Conservation (phyloP, 2,113 vertebrate genomes). For the Thermophis baileyi region DNA sequence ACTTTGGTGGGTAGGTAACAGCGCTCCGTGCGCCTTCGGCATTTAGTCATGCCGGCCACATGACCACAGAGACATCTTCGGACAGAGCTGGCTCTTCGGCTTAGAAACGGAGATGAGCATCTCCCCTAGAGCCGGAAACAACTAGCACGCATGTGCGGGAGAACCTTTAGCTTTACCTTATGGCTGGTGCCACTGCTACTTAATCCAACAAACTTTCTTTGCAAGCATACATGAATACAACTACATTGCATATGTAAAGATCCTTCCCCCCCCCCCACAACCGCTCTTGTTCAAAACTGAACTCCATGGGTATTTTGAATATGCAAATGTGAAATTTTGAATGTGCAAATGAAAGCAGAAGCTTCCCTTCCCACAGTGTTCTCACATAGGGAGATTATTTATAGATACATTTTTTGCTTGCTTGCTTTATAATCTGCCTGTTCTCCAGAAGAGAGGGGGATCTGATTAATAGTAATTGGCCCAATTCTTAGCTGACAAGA, state of each 20-base stretch:
- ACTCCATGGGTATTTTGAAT: background rate
- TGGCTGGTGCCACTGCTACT: background rate
- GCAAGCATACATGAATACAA: background rate
- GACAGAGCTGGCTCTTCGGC: too few relatives aligned
- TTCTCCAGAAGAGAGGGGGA: background rate
- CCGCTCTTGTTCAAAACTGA: background rate
- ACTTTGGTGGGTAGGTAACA: too few relatives aligned
- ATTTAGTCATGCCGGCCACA: too few relatives aligned
- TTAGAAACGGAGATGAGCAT: too few relatives aligned
- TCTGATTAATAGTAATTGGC: background rate
- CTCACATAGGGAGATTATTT: background rate
- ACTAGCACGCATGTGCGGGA: too few relatives aligned
- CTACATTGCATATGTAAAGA: background rate
- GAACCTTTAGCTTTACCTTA: background rate
- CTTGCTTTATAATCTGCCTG: background rate
- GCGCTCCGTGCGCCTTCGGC: too few relatives aligned
- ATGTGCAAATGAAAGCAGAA: background rate
- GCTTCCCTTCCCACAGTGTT: background rate
- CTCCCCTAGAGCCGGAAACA: too few relatives aligned
- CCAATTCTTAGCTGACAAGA: background rate
- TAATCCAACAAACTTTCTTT: background rate
- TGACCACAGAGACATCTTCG: too few relatives aligned
- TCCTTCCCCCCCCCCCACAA: background rate
- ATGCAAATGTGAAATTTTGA: background rate
- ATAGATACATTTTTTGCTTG: background rate